Evolutionary conservation across 2,113 vertebrate species (phyloP), one percentile per base, ranked within the genome.

Genomic region (Oceanodroma tethys): DNA sequence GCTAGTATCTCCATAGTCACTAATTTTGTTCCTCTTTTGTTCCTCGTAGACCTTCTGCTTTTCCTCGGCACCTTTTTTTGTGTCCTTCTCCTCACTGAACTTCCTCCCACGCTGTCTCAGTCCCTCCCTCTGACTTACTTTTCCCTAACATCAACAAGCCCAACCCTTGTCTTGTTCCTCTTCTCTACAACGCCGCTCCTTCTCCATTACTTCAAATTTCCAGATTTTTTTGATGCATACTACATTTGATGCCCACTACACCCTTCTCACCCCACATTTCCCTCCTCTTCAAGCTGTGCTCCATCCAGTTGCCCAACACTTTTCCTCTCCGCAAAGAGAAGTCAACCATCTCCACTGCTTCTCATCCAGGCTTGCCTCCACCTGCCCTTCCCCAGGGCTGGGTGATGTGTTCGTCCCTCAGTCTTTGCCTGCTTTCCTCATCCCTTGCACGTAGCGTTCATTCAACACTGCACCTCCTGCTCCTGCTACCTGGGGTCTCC

Each of bases 71-170:
- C 21, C 27, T 9, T 76, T 89, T 60, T 68, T 17, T 53, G 48
- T 48, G 42, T 83, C 71, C 50, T 93, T 40, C 67, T 71, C 62
- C 74, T 86, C 59, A 40, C 42, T 50, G 82, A 96, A 48, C 50
- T 59, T 36, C 68, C 60, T 30, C 88, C 80, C 60, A 91, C 18
- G 0, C 82, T 86, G 30, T 81, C 55, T 78, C 86, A 87, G 70
- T 89, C 86, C 56, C 84, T 94, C 60, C 83, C 32, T 74, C 83
- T 74, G 86, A 45, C 76, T 96, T 95, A 89, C 50, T 97, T 91
- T 87, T 86, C 50, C 72, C 55, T 38, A 26, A 25, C 53, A 40
- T 53, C 6, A 3, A 14, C 22, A 52, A 75, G 43, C 34, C 62
- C 70, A 93, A 20, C 27, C 21, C 63, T 58, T 58, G 32, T 16